phyloP scores from a whole-genome alignment of 2,888 invertebrate species.

The Sphaeridia pumilis region DNA sequence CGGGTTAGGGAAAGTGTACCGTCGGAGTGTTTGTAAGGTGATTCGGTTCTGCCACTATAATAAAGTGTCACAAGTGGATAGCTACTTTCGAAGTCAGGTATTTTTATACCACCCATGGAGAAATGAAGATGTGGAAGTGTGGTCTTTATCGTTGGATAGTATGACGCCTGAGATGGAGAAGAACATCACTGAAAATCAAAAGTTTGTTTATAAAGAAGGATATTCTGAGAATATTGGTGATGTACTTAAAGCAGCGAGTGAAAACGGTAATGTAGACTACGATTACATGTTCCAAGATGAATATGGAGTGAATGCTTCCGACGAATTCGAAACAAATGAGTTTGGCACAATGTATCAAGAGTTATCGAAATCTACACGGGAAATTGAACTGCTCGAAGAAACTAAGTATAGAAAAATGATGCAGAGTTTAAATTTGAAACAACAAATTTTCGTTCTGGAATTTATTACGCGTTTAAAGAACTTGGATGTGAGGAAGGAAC shows the following conservation, averaged over 20 bases:
- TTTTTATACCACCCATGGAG: conserved; percentile 37
- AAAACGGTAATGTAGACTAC: neutral
- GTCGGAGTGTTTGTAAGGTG: conserved; percentile 10
- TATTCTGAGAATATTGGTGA: neutral
- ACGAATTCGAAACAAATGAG: neutral
- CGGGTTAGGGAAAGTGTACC: neutral
- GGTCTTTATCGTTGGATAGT: neutral
- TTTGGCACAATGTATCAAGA: neutral
- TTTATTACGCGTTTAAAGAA: conserved; percentile 4
- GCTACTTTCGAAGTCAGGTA: conserved; percentile 36
- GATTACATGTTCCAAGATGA: neutral
- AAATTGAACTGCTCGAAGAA: neutral
- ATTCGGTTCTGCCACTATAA: conserved; percentile 21
- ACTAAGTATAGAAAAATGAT: neutral
- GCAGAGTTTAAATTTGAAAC: conserved; percentile 12
- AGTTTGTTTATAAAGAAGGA: neutral
- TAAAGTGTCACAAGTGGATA: conserved; percentile 25
- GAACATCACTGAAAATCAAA: neutral
- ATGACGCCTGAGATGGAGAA: neutral
- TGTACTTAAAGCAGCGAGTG: neutral
- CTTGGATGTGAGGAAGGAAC: neutral
- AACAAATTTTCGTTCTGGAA: conserved; percentile 7
- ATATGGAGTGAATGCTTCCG: neutral
- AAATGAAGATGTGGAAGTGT: conserved; percentile 26
- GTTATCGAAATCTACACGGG: neutral